Conservation (phyloP, 2,113 vertebrate genomes). For the Aspidoscelis tigris region DNA sequence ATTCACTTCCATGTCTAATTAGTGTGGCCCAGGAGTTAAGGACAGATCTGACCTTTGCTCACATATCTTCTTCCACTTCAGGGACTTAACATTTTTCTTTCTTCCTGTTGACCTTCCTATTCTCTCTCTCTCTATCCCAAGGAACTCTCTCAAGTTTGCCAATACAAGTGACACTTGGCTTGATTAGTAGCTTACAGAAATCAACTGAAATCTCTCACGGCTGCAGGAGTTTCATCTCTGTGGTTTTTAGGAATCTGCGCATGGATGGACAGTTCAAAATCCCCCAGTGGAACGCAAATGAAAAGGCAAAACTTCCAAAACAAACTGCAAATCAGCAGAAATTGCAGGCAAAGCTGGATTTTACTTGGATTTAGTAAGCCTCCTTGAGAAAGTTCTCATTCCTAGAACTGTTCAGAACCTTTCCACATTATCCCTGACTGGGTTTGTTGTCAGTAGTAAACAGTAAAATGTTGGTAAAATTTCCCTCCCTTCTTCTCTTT, state of each 20-base stretch:
- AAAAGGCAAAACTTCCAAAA: constrained; percentile 30
- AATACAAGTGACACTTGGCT: constrained; percentile 32
- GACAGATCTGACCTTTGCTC: constrained; percentile 24
- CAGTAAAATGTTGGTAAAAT: too few species aligned
- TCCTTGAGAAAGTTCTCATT: not conserved
- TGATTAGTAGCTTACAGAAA: constrained; percentile 54
- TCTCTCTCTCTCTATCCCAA: constrained; percentile 13
- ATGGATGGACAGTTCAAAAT: constrained; percentile 35
- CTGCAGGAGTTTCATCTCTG: constrained; percentile 30
- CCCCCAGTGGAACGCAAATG: not conserved
- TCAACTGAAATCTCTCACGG: constrained; percentile 25
- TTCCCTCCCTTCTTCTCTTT: not conserved
- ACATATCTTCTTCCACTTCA: constrained; percentile 21
- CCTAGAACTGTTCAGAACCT: not conserved
- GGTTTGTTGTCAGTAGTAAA: not conserved
- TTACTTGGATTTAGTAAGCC: constrained; percentile 39
- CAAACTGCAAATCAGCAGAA: constrained; percentile 47
- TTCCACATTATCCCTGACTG: not conserved
- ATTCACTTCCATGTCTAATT: constrained; percentile 27
- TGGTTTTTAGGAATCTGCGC: constrained; percentile 36
- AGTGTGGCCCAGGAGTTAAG: not conserved
- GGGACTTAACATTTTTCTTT: constrained; percentile 8
- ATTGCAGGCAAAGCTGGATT: constrained; percentile 34
- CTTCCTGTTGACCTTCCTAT: not conserved
- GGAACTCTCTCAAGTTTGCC: constrained; percentile 35